A percentile compares a stretch with the other conserved stretches of the same genome.
Evolutionary conservation across 2,888 invertebrate species (phyloP).

Genomic region (Arge pagana): DNA sequence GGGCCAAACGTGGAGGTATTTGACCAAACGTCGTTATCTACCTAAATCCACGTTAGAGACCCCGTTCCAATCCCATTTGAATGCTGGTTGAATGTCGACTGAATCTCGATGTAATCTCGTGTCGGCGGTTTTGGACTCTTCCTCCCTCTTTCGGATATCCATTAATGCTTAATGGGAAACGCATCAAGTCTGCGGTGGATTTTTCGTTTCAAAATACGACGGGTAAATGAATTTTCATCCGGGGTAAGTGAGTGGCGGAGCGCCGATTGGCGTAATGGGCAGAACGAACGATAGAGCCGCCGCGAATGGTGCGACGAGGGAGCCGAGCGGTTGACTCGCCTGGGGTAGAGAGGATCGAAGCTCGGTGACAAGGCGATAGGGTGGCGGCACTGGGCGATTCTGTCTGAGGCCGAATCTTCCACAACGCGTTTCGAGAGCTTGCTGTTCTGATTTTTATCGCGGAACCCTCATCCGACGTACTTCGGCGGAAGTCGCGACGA

Average conservation of each 20-base stretch:
- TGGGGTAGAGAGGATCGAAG: not conserved
- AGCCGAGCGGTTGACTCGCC: not conserved
- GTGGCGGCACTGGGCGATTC: no score
- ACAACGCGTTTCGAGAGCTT: slow-evolving; percentile 18
- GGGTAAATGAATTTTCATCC: slow-evolving; percentile 17
- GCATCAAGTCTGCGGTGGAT: slow-evolving; percentile 1
- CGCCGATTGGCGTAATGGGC: slow-evolving; percentile 20
- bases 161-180: slow-evolving; percentile 6
- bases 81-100: no score
- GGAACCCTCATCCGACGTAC: no score
- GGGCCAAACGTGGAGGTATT: not conserved
- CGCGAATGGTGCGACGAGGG: slow-evolving; percentile 10
- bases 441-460: no score
- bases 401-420: slow-evolving; percentile 19
- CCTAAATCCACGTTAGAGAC: not conserved
- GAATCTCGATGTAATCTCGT: not conserved
- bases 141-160: not conserved
- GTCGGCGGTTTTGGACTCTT: not conserved
- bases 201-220: slow-evolving; percentile 16
- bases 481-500: not conserved
- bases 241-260: slow-evolving; percentile 18
- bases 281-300: slow-evolving; percentile 19
- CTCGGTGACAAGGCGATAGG: not conserved
- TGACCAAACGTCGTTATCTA: not conserved
- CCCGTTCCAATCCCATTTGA: slow-evolving; percentile 1